Evolutionary conservation across 1,140 invertebrate genomes (phyloP).

Genomic region (Polypedilum pembai): DNA sequence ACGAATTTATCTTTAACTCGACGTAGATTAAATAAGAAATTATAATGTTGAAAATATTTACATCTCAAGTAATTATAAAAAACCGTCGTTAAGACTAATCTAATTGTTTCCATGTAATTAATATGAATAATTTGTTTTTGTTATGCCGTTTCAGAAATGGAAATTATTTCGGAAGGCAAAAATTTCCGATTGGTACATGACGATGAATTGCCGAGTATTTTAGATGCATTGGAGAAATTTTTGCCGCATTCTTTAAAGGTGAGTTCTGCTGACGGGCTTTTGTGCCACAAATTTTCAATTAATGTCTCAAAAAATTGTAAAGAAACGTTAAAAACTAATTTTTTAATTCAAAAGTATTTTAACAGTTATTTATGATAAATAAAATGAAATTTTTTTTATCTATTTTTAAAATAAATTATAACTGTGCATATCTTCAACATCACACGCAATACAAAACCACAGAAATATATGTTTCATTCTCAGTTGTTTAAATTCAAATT

Average conservation of each 20-base stretch:
- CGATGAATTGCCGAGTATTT: slow-evolving; percentile 68
- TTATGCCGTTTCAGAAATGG: slow-evolving; percentile 55
- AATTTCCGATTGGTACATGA: slow-evolving; percentile 75
- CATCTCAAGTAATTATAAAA: not conserved
- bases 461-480: no score
- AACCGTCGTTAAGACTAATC: not conserved
- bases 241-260: slow-evolving; percentile 77
- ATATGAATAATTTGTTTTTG: not conserved
- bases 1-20: not conserved
- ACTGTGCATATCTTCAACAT: no score
- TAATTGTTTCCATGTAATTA: not conserved
- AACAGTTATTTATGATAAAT: no score
- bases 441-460: no score
- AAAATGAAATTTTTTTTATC: no score
- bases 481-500: no score
- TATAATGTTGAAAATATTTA: not conserved
- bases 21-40: not conserved
- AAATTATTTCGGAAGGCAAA: slow-evolving; percentile 69
- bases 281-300: not conserved
- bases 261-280: slow-evolving; percentile 33
- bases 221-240: slow-evolving; percentile 64
- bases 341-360: no score
- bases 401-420: no score
- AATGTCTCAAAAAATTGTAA: no score
- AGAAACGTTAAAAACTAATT: no score